A percentile compares a stretch with the other conserved stretches of the same genome.
phyloP scores from a whole-genome alignment of 2,888 invertebrate genomes.

The Chrysomela aeneicollis region DNA sequence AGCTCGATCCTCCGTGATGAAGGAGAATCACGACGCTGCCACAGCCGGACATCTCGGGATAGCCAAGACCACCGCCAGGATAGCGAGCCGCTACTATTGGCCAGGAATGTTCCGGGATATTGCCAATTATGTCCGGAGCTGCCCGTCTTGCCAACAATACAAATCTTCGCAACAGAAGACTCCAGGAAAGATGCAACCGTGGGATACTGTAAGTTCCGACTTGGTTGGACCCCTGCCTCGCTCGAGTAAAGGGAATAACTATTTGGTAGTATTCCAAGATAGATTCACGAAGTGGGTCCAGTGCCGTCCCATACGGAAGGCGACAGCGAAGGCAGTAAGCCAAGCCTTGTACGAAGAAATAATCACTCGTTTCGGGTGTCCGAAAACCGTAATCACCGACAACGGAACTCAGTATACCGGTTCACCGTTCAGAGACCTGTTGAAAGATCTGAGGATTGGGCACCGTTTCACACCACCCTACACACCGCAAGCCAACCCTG shows the following conservation, averaged over 20 bases:
- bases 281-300: conserved; percentile 39
- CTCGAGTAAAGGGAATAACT: conserved; percentile 24
- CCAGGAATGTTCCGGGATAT: conserved; percentile 45
- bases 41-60: conserved; percentile 31
- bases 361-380: conserved; percentile 1
- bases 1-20: conserved; percentile 1
- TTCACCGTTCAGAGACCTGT: not conserved
- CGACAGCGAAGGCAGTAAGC: conserved; percentile 27
- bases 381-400: conserved; percentile 2
- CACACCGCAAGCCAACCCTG: conserved; percentile 52
- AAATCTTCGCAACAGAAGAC: conserved; percentile 34
- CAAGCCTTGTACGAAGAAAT: conserved; percentile 13
- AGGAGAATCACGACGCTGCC: conserved; percentile 16
- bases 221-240: conserved; percentile 21
- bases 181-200: conserved; percentile 39
- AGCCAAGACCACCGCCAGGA: conserved; percentile 28
- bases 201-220: conserved; percentile 15
- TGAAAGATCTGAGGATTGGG: not conserved
- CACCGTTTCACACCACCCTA: conserved; percentile 35
- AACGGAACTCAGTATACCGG: conserved; percentile 8
- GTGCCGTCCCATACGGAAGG: conserved; percentile 30
- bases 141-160: conserved; percentile 43
- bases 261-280: conserved; percentile 38
- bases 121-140: conserved; percentile 41
- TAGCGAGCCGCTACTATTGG: conserved; percentile 47